These are phyloP conservation scores for Cryptocephalus primarius DNA, from an alignment of 2,888 invertebrate species.

Conservation along the genomic window DNA sequence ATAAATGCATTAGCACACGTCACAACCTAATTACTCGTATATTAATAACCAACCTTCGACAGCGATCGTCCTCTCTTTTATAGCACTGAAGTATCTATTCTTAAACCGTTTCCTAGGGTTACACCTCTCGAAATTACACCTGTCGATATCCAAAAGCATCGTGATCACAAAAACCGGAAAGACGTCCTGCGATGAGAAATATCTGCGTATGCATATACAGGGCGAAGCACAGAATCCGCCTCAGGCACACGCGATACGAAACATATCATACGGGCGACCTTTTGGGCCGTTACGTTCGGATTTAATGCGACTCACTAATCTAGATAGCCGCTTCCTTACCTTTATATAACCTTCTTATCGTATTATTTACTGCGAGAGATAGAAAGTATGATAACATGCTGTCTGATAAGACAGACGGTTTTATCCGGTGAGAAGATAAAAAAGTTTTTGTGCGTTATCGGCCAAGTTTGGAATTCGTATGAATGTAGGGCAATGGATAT, in stretches of 20 bases:
- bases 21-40: too few relatives aligned
- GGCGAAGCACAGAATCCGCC: too few relatives aligned
- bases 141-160: background rate
- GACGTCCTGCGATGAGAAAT: background rate
- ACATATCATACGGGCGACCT: too few relatives aligned
- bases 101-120: background rate
- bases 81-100: background rate
- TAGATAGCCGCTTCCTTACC: slow-evolving; percentile 9
- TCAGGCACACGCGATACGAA: too few relatives aligned
- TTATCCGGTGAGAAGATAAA: background rate
- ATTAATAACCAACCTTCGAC: too few relatives aligned
- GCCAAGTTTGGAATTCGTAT: too few relatives aligned
- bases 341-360: slow-evolving; percentile 16
- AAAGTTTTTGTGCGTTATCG: background rate
- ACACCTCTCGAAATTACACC: background rate
- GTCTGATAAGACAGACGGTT: background rate
- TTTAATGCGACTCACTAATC: slow-evolving; percentile 4
- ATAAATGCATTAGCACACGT: too few relatives aligned
- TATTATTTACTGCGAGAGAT: slow-evolving; percentile 6
- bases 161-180: background rate
- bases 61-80: background rate
- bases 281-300: too few relatives aligned
- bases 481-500: too few relatives aligned
- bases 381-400: background rate
- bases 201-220: background rate